These are phyloP conservation scores for Chascanopsetta lugubris DNA, from an alignment of 2,113 vertebrate species.

Conservation along the genomic window DNA sequence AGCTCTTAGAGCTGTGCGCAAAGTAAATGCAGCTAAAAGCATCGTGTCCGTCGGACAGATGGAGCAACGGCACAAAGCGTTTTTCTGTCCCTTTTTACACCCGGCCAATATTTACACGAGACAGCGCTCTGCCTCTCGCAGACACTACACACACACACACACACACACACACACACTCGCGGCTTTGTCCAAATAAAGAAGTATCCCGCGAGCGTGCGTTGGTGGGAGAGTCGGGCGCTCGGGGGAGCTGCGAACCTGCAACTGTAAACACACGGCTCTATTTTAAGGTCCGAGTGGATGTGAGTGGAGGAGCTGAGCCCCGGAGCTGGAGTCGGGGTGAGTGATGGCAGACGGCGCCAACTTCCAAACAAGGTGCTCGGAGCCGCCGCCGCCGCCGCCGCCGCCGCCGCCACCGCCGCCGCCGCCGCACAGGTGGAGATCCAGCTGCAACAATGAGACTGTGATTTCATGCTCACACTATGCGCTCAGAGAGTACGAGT, in stretches of 20 bases:
- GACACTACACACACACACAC: constrained; percentile 17
- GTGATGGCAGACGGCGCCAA: constrained; percentile 45
- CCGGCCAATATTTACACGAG: constrained; percentile 60
- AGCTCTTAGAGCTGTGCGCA: constrained; percentile 8
- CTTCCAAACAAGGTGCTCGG: constrained; percentile 78
- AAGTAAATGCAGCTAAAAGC: constrained; percentile 34
- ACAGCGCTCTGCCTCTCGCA: constrained; percentile 12
- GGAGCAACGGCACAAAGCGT: constrained; percentile 7
- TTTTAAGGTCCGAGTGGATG: constrained; percentile 61
- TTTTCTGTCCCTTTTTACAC: constrained; percentile 29
- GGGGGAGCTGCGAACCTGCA: constrained; percentile 62
- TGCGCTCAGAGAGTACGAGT: constrained; percentile 6
- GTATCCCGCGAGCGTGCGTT: constrained; percentile 42
- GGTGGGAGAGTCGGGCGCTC: constrained; percentile 25
- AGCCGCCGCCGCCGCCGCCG: not conserved
- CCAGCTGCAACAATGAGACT: not conserved
- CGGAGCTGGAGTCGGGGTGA: constrained; percentile 50
- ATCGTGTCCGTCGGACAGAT: constrained; percentile 20
- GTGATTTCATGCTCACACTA: not conserved
- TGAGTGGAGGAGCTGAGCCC: constrained; percentile 75
- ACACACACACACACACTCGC: constrained; percentile 20
- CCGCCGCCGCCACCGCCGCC: not conserved
- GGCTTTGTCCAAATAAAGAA: constrained; percentile 61
- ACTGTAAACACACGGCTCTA: constrained; percentile 77
- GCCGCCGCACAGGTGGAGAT: constrained; percentile 31